A percentile compares a stretch with the other conserved stretches of the same genome.
phyloP scores from a whole-genome alignment of 2,113 vertebrate genomes.

The Chaenocephalus aceratus region DNA sequence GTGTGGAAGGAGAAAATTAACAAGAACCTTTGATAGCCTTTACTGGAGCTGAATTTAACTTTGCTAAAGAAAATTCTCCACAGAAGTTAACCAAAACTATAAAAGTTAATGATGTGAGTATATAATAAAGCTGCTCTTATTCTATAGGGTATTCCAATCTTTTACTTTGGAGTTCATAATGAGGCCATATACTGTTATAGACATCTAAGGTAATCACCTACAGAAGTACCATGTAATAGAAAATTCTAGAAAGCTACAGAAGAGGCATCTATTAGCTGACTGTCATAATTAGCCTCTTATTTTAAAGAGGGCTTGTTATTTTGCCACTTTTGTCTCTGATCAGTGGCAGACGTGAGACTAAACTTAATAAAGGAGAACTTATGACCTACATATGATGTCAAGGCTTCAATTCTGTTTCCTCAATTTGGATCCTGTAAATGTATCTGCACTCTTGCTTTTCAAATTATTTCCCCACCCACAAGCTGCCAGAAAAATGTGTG shows the following conservation, averaged over 20 bases:
- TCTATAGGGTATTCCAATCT: slow-evolving; percentile 60
- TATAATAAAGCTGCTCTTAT: slow-evolving; percentile 63
- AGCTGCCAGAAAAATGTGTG: slow-evolving; percentile 59
- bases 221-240: slow-evolving; percentile 32
- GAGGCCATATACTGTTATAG: slow-evolving; percentile 51
- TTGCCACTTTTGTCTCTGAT: slow-evolving; percentile 38
- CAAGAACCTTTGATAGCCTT: slow-evolving; percentile 75
- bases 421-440: slow-evolving; percentile 66
- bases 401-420: slow-evolving; percentile 59
- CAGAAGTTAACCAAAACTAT: slow-evolving; percentile 64
- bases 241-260: slow-evolving; percentile 26
- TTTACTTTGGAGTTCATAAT: slow-evolving; percentile 68
- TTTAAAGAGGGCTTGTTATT: slow-evolving; percentile 31
- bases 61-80: slow-evolving; percentile 58
- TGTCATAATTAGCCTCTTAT: slow-evolving; percentile 18
- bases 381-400: slow-evolving; percentile 75
- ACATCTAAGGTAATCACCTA: slow-evolving; percentile 51
- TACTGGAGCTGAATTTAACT: slow-evolving; percentile 52
- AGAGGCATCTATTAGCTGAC: slow-evolving; percentile 12
- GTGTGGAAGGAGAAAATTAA: slow-evolving; percentile 62
- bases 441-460: slow-evolving; percentile 51
- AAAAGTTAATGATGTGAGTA: slow-evolving; percentile 75
- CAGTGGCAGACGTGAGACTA: slow-evolving; percentile 32
- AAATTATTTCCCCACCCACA: slow-evolving; percentile 72
- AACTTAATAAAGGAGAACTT: slow-evolving; percentile 61